Evolutionary conservation across 1,140 invertebrate genomes (phyloP), one percentile per base, ranked within the genome.

Genomic region (Drosophila bocqueti): DNA sequence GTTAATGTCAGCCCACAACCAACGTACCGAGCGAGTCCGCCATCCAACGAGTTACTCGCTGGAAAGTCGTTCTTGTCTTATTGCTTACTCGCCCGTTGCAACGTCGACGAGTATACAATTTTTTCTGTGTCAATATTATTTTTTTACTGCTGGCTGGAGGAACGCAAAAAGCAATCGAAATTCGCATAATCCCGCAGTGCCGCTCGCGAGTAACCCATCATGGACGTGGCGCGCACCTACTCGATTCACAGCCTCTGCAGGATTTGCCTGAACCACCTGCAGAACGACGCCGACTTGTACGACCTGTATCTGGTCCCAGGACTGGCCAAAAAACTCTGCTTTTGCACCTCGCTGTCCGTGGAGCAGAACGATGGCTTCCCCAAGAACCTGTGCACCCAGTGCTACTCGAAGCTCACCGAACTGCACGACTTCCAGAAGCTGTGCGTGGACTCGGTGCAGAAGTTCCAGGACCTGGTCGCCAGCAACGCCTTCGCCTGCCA

Each of bases 231-330:
- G 73, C 57, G 86, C 49, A 77, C 71, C 45, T 84, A 87, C 38
- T 89, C 91, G 60, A 92, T 92, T 57, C 89, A 92, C 63, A 81
- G 91, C 57, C 75, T 92, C 58, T 92, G 91, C 65, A 90, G 91
- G 58, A 91, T 92, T 40, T 92, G 91, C 54, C 65, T 92, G 21
- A 90, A 92, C 63, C 77, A 87, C 42, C 46, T 92, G 72, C 79
- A 92, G 47, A 87, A 90, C 74, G 91, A 86, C 62, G 84, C 79
- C 66, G 71, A 75, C 24, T 55, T 57, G 15, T 91, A 92, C 52
- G 91, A 91, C 72, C 60, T 92, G 64, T 92, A 91, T 71, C 46
- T 84, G 60, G 81, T 92, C 29, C 91, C 91, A n/a, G 91, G 89
- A 31, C 65, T 92, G 58, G 79, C 89, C 31, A 92, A 92, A 60